A percentile compares a stretch with the other conserved stretches of the same genome.
Conservation (phyloP, 2,888 invertebrate genomes). For the Mythimna impura region DNA sequence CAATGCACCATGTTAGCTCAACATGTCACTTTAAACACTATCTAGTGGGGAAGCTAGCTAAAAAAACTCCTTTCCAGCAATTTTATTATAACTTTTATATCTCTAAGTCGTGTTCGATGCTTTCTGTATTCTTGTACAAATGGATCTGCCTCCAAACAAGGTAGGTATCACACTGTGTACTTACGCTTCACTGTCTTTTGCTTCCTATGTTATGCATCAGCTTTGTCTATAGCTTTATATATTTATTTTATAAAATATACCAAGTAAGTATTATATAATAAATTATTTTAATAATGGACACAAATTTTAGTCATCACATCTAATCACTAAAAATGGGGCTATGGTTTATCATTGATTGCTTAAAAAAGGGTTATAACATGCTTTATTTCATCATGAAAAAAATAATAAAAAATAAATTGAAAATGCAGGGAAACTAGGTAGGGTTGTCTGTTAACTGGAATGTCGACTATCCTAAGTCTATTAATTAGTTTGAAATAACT, state of each 20-base stretch:
- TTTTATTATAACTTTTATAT: constrained; percentile 52
- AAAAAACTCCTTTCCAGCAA: constrained; percentile 43
- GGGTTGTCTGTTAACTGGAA: constrained; percentile 56
- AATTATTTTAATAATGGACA: constrained; percentile 37
- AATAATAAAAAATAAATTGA: constrained; percentile 48
- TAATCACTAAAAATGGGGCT: constrained; percentile 51
- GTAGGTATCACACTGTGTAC: constrained; percentile 81
- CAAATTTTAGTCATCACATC: constrained; percentile 45
- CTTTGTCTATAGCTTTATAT: constrained; percentile 71
- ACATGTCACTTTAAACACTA: constrained; percentile 15
- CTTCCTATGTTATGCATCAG: constrained; percentile 69
- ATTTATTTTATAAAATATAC: constrained; percentile 34
- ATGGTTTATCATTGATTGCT: constrained; percentile 62
- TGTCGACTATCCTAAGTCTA: constrained; percentile 42
- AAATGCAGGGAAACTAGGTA: constrained; percentile 54
- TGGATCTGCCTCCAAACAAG: constrained; percentile 80
- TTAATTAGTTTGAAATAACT: constrained; percentile 33
- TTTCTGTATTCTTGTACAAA: constrained; percentile 63
- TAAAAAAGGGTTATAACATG: constrained; percentile 50
- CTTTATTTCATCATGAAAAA: constrained; percentile 47
- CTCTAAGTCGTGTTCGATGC: constrained; percentile 65
- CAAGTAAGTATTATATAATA: constrained; percentile 41
- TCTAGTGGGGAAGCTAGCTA: constrained; percentile 50
- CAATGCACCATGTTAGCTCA: not conserved
- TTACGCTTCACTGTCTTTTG: constrained; percentile 73